A percentile compares a stretch with the other conserved stretches of the same genome.
These are phyloP conservation scores for Rhincodon typus DNA, from an alignment of 2,797 vertebrate species.

Conservation along the genomic window DNA sequence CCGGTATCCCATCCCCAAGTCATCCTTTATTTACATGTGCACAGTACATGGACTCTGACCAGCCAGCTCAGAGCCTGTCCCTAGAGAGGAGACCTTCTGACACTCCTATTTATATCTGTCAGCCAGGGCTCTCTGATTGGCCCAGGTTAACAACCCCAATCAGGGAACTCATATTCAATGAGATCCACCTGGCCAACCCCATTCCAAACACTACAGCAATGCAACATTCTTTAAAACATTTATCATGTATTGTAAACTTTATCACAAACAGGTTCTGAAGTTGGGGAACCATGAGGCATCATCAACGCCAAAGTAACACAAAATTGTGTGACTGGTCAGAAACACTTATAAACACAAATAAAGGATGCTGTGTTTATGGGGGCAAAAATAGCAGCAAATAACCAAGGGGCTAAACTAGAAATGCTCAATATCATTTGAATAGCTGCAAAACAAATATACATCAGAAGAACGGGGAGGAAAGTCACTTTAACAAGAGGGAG, in stretches of 20 bases:
- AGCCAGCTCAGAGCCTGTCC: too few relatives aligned
- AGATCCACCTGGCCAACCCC: too few relatives aligned
- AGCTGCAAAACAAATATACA: not conserved
- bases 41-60: too few relatives aligned
- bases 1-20: too few relatives aligned
- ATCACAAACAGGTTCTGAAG: not conserved
- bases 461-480: not conserved
- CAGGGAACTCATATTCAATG: too few relatives aligned
- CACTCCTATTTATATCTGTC: too few relatives aligned
- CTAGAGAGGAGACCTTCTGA: too few relatives aligned
- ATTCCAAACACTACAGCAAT: not conserved
- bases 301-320: not conserved
- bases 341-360: not conserved
- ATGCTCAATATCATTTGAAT: not conserved
- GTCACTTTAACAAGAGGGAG: not conserved
- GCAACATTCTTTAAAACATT: not conserved
- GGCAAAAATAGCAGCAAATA: not conserved
- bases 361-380: not conserved
- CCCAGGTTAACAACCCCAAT: too few relatives aligned
- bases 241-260: not conserved
- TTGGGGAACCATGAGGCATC: not conserved
- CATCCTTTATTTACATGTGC: too few relatives aligned
- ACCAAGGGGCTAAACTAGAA: not conserved
- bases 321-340: not conserved
- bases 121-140: too few relatives aligned